Evolutionary conservation across 2,797 vertebrate species (phyloP).

Genomic region (Leuciscus waleckii): DNA sequence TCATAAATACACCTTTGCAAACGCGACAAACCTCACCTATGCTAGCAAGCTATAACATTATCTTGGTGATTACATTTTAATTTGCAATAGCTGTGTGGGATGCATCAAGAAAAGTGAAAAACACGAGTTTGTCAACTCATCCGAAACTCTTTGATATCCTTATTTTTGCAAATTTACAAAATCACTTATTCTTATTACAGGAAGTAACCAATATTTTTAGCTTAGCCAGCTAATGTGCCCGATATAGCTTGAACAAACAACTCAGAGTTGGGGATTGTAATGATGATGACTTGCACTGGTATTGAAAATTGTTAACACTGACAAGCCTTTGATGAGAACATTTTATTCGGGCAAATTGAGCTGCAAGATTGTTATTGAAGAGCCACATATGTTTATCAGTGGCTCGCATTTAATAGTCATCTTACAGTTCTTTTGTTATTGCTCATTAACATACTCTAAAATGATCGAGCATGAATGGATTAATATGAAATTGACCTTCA

Average conservation of each 20-base stretch:
- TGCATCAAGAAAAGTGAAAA: no score
- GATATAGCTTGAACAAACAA: background rate
- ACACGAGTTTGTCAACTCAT: no score
- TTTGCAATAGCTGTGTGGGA: no score
- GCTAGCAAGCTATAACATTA: no score
- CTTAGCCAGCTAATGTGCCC: background rate
- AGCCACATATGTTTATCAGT: background rate
- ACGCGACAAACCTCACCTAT: no score
- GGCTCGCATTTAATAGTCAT: background rate
- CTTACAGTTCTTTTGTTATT: constrained; percentile 36
- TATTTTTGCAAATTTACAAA: no score
- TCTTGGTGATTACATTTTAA: no score
- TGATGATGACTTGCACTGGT: background rate
- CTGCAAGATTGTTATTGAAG: background rate
- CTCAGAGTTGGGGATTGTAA: background rate
- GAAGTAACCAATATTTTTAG: background rate
- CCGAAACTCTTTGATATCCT: no score
- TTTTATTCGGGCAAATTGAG: background rate
- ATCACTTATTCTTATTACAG: background rate
- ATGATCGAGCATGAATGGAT: constrained; percentile 32
- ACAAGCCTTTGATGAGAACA: background rate
- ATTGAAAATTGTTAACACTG: background rate
- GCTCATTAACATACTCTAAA: constrained; percentile 33
- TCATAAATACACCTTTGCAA: no score
- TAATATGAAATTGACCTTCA: constrained; percentile 72